Evolutionary conservation across 2,888 invertebrate species (phyloP), one percentile per base, ranked within the genome.

Genomic region (Petrolisthes manimaculis): DNA sequence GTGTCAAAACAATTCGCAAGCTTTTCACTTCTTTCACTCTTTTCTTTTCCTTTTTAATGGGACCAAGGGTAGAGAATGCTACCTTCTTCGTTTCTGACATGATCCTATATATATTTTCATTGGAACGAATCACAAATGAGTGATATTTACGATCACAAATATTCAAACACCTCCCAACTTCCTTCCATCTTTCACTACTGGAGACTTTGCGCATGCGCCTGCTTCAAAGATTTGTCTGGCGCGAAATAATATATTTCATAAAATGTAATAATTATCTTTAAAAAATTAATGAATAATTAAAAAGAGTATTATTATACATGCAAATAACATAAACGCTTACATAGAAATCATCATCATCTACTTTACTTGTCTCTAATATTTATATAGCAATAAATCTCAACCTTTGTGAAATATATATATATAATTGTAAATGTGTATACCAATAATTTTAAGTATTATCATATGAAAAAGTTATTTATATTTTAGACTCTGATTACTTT

Each of bases 1-100:
- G 95, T 94, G 95, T 95, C 93, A 98, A 94, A 92, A 95, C 94
- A 94, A 98, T 95, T 93, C 97, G 96, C 93, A 96, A 95, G 92
- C 97, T 96, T 95, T 96, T 96, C 92, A 94, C 94, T 93, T 94
- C 94, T 90, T 92, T 92, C 91, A 93, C 92, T 88, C 92, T 90
- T 94, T 95, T 95, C 94, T 96, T 95, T 93, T 94, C 94, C 94
- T 95, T 95, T 94, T 95, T 95, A 93, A 94, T 93, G 93, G 95
- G 94, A 94, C 95, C 95, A 93, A 95, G 94, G 93, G 95, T 95
- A 94, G 95, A 95, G 94, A 95, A 94, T 93, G 95, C 95, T 93
- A 95, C 94, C 94, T 95, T 95, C 94, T 95, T 95, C 94, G 95
- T 94, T 94, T 95, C 96, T 94, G 95, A 95, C 95, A 95, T 95